Evolutionary conservation across 2,113 vertebrate species (phyloP).

Genomic region (Zingel zingel): DNA sequence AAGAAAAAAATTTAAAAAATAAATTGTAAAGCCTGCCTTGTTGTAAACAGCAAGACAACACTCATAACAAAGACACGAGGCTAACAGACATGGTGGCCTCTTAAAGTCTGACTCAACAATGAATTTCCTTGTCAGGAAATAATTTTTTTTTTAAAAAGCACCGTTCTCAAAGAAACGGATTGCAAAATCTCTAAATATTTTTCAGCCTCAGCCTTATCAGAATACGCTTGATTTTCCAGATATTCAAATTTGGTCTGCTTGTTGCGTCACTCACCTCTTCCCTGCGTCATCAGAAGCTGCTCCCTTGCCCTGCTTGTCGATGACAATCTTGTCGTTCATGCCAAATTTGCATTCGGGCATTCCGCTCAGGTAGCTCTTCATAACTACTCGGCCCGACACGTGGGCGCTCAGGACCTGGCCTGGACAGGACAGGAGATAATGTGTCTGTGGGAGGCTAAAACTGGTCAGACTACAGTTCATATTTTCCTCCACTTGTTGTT

Average conservation of each 20-base stretch:
- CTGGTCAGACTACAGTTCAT: background rate
- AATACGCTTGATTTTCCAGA: background rate
- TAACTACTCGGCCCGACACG: conserved; percentile 97
- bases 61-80: conserved; percentile 55
- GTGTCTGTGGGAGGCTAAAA: background rate
- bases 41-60: conserved; percentile 63
- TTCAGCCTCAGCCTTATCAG: background rate
- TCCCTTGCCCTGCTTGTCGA: conserved; percentile 99
- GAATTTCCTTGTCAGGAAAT: background rate
- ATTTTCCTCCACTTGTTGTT: background rate
- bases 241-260: background rate
- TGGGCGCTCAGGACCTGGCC: conserved; percentile 98
- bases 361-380: conserved; percentile 99
- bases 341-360: conserved; percentile 99
- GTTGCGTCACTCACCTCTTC: conserved; percentile 88
- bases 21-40: conserved; percentile 63
- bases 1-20: conserved; percentile 53
- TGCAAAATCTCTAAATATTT: background rate
- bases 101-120: conserved; percentile 22
- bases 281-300: conserved; percentile 94
- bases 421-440: conserved; percentile 54
- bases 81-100: conserved; percentile 40
- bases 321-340: conserved; percentile 99
- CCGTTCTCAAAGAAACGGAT: background rate
- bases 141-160: background rate